Evolutionary conservation across 2,888 invertebrate species (phyloP), one percentile per base, ranked within the genome.

Genomic region (Lepetodrilus schrolli): DNA sequence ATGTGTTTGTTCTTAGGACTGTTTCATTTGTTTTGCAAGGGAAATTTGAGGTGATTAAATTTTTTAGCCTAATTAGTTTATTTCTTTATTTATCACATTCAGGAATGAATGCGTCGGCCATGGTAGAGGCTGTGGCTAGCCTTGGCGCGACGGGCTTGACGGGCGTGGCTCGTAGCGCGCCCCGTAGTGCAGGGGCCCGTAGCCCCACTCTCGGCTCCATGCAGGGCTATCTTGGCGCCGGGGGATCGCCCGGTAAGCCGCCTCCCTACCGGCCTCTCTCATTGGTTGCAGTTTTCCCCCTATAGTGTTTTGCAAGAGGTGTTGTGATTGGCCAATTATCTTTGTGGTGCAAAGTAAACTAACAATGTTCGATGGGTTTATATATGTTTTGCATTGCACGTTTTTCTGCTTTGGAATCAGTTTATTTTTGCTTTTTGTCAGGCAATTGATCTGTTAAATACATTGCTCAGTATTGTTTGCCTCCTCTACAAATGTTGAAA

Each of bases 311-410:
- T 43, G 43, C 17, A 43, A 43, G 43, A 43, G 43, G 43, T 43
- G 43, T 43, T 43, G 43, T 43, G 43, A 43, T 43, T 43, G 43
- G 43, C 43, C 43, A 17, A 17, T 43, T 17, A 17, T 43, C 10
- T 43, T 13, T 58, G 58, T 30, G 17, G 48, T 48, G 8, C 21
- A 23, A 13, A 58, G 30, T 17, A 30, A n/a, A 58, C 58, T 58
- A 58, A 58, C 30, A 23, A n/a, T 23, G n/a, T 17, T 17, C 17
- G 4, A 43, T 43, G 43, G 43, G 43, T 17, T n/a, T n/a, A 34
- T 8, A 58, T n/a, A n/a, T 30, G 10, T 30, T 20, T 58, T 58
- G 58, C 58, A 58, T 58, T 58, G 58, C 58, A 58, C 58, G 58
- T 58, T 43, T 43, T 43, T 17, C 43, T 43, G 43, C 17, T 58